A percentile compares a stretch with the other conserved stretches of the same genome.
phyloP scores from a whole-genome alignment of 2,113 vertebrate genomes.

The Lucifuga dentata region DNA sequence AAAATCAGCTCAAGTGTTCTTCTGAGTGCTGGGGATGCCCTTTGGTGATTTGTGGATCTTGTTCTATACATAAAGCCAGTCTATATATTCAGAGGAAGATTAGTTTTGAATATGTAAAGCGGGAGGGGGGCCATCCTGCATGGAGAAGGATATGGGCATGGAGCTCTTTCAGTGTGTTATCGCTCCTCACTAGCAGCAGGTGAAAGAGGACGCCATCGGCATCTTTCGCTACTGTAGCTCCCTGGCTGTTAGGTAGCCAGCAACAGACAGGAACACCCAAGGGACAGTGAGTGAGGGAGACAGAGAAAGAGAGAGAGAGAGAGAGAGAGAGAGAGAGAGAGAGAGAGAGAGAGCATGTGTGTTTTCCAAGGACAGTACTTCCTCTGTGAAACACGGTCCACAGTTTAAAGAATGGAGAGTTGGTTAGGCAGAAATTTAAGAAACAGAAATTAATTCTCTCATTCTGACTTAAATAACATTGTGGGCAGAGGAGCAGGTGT shows the following conservation, averaged over 20 bases:
- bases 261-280: conserved; percentile 63
- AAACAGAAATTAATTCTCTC: conserved; percentile 22
- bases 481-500: conserved; percentile 15
- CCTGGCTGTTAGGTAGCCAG: conserved; percentile 57
- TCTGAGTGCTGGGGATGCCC: conserved; percentile 87
- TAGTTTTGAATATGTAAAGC: conserved; percentile 94
- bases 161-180: conserved; percentile 64
- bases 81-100: conserved; percentile 88
- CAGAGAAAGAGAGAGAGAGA: conserved; percentile 42
- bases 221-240: conserved; percentile 78
- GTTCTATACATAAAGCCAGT: conserved; percentile 90
- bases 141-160: conserved; percentile 72
- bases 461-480: conserved; percentile 3
- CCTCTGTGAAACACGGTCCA: too few species aligned
- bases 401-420: conserved; percentile 39
- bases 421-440: conserved; percentile 5
- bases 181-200: conserved; percentile 55
- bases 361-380: conserved; percentile 43
- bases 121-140: conserved; percentile 79
- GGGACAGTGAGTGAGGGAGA: conserved; percentile 48
- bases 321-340: conserved; percentile 7
- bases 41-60: conserved; percentile 88
- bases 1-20: conserved; percentile 93
- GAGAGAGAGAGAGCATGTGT: conserved; percentile 10
- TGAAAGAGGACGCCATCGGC: conserved; percentile 78